Evolutionary conservation across 2,888 invertebrate genomes (phyloP).

Genomic region (Nemotelus nigrinus): DNA sequence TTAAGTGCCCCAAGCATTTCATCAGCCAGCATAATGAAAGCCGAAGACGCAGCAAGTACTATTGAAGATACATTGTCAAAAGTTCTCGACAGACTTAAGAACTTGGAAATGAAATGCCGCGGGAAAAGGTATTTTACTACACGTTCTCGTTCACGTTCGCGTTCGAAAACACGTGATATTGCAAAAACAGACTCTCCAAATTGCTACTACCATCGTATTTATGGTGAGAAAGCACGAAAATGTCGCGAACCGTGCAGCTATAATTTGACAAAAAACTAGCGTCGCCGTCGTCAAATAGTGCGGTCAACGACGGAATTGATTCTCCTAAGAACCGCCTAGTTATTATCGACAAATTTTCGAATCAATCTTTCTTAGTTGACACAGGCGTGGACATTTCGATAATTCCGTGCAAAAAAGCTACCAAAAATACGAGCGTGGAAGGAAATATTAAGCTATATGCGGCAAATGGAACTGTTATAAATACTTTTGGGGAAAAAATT

Average conservation of each 20-base stretch:
- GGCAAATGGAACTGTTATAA: conserved; percentile 12
- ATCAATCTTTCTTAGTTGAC: neutral
- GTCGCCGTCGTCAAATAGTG: neutral
- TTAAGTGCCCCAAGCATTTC: neutral
- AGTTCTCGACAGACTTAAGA: neutral
- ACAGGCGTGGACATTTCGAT: conserved; percentile 21
- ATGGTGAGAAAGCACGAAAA: neutral
- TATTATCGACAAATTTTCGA: neutral
- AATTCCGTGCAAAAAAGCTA: neutral
- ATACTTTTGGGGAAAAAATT: conserved; percentile 11
- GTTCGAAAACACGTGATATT: neutral
- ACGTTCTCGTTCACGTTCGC: neutral
- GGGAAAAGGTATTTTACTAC: neutral
- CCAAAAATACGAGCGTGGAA: neutral
- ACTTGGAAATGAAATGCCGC: neutral
- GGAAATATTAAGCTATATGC: conserved; percentile 15
- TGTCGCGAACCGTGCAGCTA: neutral
- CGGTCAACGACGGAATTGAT: neutral
- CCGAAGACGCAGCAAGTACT: neutral
- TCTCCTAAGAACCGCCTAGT: conserved; percentile 5
- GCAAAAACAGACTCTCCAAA: neutral
- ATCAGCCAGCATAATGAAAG: neutral
- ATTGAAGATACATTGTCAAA: neutral
- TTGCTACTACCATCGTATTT: neutral
- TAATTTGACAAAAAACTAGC: neutral